Evolutionary conservation across 2,888 invertebrate genomes (phyloP).

Genomic region (Uloborus plumipes): DNA sequence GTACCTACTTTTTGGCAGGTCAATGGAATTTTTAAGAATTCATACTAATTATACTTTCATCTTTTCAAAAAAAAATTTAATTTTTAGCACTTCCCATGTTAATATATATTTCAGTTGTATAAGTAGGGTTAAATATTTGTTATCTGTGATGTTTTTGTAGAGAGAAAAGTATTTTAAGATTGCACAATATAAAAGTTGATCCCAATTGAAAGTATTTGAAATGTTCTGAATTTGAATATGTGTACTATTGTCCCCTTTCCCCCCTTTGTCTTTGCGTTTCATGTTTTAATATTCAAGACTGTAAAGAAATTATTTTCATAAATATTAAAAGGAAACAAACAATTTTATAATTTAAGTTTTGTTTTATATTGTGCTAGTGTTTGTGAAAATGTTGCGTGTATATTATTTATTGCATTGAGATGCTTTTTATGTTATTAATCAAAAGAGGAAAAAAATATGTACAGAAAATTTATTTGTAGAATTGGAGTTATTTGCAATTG

Average conservation of each 20-base stretch:
- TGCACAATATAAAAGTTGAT: slow-evolving; percentile 23
- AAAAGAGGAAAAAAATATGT: slow-evolving; percentile 12
- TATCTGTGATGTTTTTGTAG: slow-evolving; percentile 52
- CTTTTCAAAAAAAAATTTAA: too few relatives aligned
- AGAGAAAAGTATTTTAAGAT: slow-evolving; percentile 20
- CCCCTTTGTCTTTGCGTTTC: slow-evolving; percentile 16
- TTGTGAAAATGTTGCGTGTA: slow-evolving; percentile 31
- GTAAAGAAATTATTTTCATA: slow-evolving; percentile 61
- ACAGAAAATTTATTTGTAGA: not conserved
- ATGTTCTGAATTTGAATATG: not conserved
- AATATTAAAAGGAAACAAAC: slow-evolving; percentile 35
- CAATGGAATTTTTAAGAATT: too few relatives aligned
- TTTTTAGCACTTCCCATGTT: too few relatives aligned
- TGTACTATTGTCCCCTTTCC: not conserved
- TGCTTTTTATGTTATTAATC: slow-evolving; percentile 37
- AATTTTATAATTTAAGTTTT: slow-evolving; percentile 47
- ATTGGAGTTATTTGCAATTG: too few relatives aligned
- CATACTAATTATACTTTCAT: too few relatives aligned
- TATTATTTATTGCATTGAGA: slow-evolving; percentile 50
- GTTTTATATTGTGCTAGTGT: slow-evolving; percentile 50
- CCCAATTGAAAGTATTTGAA: slow-evolving; percentile 20
- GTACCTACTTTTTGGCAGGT: too few relatives aligned
- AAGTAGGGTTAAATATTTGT: slow-evolving; percentile 14
- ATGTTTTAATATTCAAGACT: slow-evolving; percentile 41
- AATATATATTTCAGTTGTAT: too few relatives aligned